A percentile compares a stretch with the other conserved stretches of the same genome.
Conservation (phyloP, 2,797 vertebrate genomes). For the Merluccius polli region DNA sequence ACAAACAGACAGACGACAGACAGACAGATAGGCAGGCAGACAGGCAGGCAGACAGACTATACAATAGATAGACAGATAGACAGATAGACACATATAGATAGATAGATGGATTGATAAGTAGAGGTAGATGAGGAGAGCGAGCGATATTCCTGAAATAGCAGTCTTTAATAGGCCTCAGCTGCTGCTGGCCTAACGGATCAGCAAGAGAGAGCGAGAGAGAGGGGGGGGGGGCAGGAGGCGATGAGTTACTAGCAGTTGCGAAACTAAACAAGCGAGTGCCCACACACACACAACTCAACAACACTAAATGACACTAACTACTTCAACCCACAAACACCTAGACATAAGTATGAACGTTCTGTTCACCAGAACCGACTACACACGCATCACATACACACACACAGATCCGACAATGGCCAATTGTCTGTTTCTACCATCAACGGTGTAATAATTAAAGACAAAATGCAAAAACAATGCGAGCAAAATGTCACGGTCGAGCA, state of each 20-base stretch:
- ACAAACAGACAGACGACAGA: too few species aligned
- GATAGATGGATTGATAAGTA: conserved; percentile 13
- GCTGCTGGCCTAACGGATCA: conserved; percentile 46
- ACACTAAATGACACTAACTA: neutral
- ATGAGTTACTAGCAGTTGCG: neutral
- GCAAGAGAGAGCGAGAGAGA: neutral
- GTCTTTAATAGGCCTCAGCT: conserved; percentile 62
- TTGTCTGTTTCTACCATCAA: too few species aligned
- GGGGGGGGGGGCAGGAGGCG: neutral
- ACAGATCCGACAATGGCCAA: too few species aligned
- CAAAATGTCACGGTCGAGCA: too few species aligned
- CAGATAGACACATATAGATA: conserved; percentile 2
- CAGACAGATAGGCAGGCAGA: too few species aligned
- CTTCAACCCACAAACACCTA: neutral
- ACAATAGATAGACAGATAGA: neutral
- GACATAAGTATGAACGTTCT: neutral
- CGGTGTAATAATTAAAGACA: too few species aligned
- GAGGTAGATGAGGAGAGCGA: too few species aligned
- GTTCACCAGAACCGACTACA: neutral
- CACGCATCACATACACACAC: too few species aligned
- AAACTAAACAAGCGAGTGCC: neutral
- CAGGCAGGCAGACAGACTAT: too few species aligned
- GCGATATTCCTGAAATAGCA: conserved; percentile 61
- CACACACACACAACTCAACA: neutral
- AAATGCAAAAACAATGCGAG: too few species aligned